Base-by-base conservation (phyloP, 2,797 vertebrate species). In the Cyprinella venusta region DNA sequence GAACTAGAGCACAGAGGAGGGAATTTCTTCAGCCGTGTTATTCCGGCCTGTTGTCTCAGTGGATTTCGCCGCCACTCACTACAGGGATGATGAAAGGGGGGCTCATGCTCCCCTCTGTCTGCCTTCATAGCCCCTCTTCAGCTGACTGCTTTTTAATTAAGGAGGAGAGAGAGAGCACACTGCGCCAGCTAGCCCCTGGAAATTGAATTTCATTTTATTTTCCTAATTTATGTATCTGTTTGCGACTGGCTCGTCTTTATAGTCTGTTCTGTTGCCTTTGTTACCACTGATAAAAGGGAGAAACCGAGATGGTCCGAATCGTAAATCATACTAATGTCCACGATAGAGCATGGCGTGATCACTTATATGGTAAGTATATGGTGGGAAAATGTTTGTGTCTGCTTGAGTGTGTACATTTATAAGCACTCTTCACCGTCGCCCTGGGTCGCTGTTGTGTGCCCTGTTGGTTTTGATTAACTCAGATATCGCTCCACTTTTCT, bases 101-200 rank as follows among this genome's bases (percentile, higher is more conserved):
- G 50, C 64, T 68, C 76, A 65, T 56, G 69, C 82, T 71, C 65
- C 56, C 79, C 48, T 72, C 68, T 76, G 61, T 81, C 74, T 82
- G 65, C 65, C 65, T 84, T 74, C 45, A 24, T 40, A 75, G 75
- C 79, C 83, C 76, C 83, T 87, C 85, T 87, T 77, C 89, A 84
- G 86, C 82, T 88, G 71, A 87, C 84, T 90, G 88, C 81, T 85
- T 89, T 88, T 87, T 86, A 88, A 86, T 89, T 89, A 87, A 88
- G 74, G 82, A 84, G 68, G 63, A 80, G 64, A 76, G 64, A 76
- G 81, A 68, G 74, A 80, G 68, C 21, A 83, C 78, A 61, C 61
- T 61, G 76, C 65, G 65, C 80, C 84, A 80, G 83, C 88, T 70
- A 85, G 88, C 87, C 88, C 84, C 86, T 88, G 86, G 86, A 88